Evolutionary conservation across 2,797 vertebrate genomes (phyloP).

Genomic region (Prunella strophiata): DNA sequence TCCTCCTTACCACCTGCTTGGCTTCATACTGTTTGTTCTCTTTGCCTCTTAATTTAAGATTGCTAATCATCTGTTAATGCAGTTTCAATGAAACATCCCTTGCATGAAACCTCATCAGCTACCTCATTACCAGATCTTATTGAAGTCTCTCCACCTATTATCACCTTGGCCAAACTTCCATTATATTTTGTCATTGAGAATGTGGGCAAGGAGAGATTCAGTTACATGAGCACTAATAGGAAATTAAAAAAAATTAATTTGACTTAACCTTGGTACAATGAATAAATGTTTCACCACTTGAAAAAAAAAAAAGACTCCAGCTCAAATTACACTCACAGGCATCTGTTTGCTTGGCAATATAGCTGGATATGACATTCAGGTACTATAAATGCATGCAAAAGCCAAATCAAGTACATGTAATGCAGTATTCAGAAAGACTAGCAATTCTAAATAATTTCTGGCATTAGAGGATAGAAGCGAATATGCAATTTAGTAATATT

Average conservation of each 20-base stretch:
- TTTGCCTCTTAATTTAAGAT: conserved; percentile 35
- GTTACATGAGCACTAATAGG: not conserved
- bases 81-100: conserved; percentile 24
- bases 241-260: not conserved
- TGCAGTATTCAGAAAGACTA: not conserved
- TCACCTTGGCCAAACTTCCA: conserved; percentile 20
- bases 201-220: not conserved
- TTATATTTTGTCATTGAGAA: conserved; percentile 38
- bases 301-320: not conserved
- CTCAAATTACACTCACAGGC: not conserved
- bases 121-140: conserved; percentile 45
- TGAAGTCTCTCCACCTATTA: conserved; percentile 24
- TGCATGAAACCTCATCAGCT: conserved; percentile 45
- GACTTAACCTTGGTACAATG: not conserved
- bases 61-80: conserved; percentile 57
- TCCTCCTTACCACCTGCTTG: conserved; percentile 34
- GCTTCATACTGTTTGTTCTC: conserved; percentile 26
- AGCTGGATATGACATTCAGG: not conserved
- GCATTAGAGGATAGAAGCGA: not conserved
- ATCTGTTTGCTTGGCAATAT: not conserved
- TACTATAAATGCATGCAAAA: not conserved
- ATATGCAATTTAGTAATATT: not conserved
- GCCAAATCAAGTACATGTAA: not conserved
- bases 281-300: not conserved
- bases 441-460: not conserved